phyloP scores from a whole-genome alignment of 2,888 invertebrate genomes.

The Melanostoma mellinum region DNA sequence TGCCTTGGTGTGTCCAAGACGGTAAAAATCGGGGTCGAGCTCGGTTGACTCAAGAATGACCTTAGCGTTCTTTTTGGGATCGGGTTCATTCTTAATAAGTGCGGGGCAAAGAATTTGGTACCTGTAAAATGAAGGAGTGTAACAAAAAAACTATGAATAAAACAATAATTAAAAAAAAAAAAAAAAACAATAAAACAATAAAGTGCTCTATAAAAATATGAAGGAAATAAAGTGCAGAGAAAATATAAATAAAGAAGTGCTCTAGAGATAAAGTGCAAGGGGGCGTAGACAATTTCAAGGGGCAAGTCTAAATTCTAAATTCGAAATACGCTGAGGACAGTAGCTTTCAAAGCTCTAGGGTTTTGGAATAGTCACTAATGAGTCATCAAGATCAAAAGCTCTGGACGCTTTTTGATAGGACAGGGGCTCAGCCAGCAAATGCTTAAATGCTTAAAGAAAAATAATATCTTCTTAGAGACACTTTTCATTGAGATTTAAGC shows the following conservation, averaged over 20 bases:
- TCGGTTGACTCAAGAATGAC: conserved; percentile 91
- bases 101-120: conserved; percentile 99
- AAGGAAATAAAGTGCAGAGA: conserved; percentile 21
- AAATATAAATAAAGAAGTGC: background rate
- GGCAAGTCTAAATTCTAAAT: background rate
- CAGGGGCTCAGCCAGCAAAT: no score
- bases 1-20: conserved; percentile 99
- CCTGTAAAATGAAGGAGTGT: conserved; percentile 84
- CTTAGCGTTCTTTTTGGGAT: conserved; percentile 92
- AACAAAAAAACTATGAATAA: conserved; percentile 27
- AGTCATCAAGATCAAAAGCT: no score
- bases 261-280: background rate
- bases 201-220: conserved; percentile 22
- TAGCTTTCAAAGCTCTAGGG: no score
- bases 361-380: no score
- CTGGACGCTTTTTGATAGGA: no score
- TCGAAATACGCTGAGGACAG: no score
- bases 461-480: no score
- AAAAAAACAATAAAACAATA: conserved; percentile 11
- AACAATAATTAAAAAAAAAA: conserved; percentile 21
- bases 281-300: background rate
- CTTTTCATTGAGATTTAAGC: no score
- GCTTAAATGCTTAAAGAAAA: no score
- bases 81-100: conserved; percentile 88
- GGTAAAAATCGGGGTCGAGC: conserved; percentile 95